Percentiles rank a stretch among this genome's conserved stretches.
phyloP scores from a whole-genome alignment of 2,797 vertebrate species.

The Lepidocolaptes lacrymiger region DNA sequence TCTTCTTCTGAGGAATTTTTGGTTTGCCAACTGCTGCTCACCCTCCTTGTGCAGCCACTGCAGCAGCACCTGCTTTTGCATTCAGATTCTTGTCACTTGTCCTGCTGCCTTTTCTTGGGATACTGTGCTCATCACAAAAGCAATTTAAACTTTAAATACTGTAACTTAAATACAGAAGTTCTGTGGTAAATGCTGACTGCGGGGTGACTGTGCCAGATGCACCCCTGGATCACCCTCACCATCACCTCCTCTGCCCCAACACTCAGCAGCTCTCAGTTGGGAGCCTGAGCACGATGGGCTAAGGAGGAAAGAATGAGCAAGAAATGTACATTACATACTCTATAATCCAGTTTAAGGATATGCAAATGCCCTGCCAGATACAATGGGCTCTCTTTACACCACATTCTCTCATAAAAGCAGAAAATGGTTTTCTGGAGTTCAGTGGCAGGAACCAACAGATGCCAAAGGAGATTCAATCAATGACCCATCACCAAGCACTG shows the following conservation, averaged over 20 bases:
- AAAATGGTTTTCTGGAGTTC: background rate
- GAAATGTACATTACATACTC: background rate
- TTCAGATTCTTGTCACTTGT: background rate
- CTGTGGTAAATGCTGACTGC: rapidly evolving
- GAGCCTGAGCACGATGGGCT: rapidly evolving
- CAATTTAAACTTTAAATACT: background rate
- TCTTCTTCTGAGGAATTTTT: background rate
- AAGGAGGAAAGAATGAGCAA: background rate
- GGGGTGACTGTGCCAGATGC: background rate
- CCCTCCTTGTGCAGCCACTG: background rate
- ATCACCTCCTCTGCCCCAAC: background rate
- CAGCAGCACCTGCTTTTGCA: background rate
- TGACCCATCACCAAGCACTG: background rate
- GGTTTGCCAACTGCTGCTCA: background rate
- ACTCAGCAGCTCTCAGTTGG: background rate
- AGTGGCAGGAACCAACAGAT: background rate
- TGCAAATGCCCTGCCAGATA: background rate
- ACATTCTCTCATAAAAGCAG: background rate
- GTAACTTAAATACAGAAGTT: background rate
- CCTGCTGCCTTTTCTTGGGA: background rate
- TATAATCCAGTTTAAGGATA: background rate
- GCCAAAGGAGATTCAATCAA: background rate
- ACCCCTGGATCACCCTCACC: background rate
- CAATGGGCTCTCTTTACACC: background rate
- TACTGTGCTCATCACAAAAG: background rate